A percentile compares a stretch with the other conserved stretches of the same genome.
These are phyloP conservation scores for Ailurus styani DNA, from an alignment of 2,113 vertebrate genomes.

Conservation along the genomic window DNA sequence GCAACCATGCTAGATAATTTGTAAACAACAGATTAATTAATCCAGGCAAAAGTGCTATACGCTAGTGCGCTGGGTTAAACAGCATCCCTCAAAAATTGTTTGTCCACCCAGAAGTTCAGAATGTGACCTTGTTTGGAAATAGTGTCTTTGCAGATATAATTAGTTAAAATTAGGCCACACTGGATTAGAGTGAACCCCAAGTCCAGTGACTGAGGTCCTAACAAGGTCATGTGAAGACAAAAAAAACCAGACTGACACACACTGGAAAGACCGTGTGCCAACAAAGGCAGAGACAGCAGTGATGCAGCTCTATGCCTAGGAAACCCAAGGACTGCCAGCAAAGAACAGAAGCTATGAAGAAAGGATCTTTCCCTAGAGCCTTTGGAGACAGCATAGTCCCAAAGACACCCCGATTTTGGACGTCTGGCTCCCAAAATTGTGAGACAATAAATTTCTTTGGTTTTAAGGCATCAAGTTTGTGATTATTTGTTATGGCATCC, in stretches of 20 bases:
- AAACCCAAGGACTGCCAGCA: background rate
- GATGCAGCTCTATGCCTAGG: too few species aligned
- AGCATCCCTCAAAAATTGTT: background rate
- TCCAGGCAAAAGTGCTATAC: background rate
- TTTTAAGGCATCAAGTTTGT: background rate
- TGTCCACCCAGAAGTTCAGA: background rate
- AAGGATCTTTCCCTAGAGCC: background rate
- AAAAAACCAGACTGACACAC: background rate
- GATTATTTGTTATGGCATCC: background rate
- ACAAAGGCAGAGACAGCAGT: background rate
- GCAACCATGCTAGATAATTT: background rate
- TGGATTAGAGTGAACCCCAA: background rate
- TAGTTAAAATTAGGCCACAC: background rate
- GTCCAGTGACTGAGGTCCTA: background rate
- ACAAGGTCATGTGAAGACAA: background rate
- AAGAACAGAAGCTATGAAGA: background rate
- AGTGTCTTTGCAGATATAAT: background rate
- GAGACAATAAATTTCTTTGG: background rate
- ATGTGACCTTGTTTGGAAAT: background rate
- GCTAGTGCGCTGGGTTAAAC: background rate
- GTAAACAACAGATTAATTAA: background rate
- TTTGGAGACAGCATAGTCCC: background rate
- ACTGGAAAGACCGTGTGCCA: background rate
- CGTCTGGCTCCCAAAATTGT: background rate
- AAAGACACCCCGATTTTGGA: background rate